These are phyloP conservation scores for Electrona antarctica DNA, from an alignment of 2,113 vertebrate species.

Conservation along the genomic window DNA sequence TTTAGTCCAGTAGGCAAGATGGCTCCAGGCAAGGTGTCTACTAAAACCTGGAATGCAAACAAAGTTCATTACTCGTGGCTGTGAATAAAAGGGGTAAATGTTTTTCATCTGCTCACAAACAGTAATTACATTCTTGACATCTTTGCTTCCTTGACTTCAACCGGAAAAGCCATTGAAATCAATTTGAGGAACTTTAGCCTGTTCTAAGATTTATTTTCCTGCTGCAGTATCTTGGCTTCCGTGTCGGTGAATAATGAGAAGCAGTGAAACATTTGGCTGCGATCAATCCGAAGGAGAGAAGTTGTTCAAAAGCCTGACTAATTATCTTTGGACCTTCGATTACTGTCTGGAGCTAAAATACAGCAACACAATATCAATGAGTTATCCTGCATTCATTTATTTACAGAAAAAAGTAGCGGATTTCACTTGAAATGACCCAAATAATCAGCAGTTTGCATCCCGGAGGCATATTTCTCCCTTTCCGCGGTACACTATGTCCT, in stretches of 20 bases:
- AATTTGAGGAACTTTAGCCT: slow-evolving; percentile 54
- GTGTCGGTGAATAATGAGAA: slow-evolving; percentile 65
- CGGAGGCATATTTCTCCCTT: slow-evolving; percentile 47
- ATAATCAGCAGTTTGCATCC: slow-evolving; percentile 45
- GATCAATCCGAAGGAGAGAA: slow-evolving; percentile 59
- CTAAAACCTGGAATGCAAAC: not conserved
- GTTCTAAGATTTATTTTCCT: slow-evolving; percentile 48
- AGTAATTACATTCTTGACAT: slow-evolving; percentile 48
- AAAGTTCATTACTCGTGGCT: slow-evolving; percentile 7
- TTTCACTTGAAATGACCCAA: slow-evolving; percentile 53
- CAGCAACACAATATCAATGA: slow-evolving; percentile 54
- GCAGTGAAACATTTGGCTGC: slow-evolving; percentile 50
- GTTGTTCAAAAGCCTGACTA: slow-evolving; percentile 63
- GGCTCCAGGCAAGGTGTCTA: not conserved
- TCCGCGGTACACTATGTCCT: slow-evolving; percentile 37
- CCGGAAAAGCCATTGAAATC: slow-evolving; percentile 53
- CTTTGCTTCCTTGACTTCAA: slow-evolving; percentile 46
- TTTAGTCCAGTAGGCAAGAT: not conserved
- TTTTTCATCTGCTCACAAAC: slow-evolving; percentile 15
- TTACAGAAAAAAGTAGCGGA: slow-evolving; percentile 49
- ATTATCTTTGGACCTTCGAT: slow-evolving; percentile 70
- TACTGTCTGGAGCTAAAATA: slow-evolving; percentile 54
- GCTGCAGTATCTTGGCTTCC: slow-evolving; percentile 41
- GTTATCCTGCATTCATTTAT: slow-evolving; percentile 48
- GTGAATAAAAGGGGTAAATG: slow-evolving; percentile 7